phyloP scores from a whole-genome alignment of 2,888 invertebrate species.

The Scaptomyza tumidula region DNA sequence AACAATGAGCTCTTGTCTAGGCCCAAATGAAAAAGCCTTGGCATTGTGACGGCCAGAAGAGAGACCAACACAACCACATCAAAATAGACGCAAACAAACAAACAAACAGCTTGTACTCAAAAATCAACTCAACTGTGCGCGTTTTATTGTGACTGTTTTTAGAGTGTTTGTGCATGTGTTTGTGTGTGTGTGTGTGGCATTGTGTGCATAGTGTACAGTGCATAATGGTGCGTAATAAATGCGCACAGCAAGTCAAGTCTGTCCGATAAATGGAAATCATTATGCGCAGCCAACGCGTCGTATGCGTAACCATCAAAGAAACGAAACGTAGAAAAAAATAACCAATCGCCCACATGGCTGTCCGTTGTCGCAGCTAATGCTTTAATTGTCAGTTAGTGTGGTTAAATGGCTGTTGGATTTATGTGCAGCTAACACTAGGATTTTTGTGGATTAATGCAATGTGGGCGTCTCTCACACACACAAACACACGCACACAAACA shows the following conservation, averaged over 20 bases:
- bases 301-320: constrained; percentile 67
- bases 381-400: constrained; percentile 72
- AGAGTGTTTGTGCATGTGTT: constrained; percentile 4
- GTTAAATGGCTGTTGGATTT: constrained; percentile 71
- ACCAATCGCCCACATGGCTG: constrained; percentile 56
- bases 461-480: constrained; percentile 29
- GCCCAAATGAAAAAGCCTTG: constrained; percentile 57
- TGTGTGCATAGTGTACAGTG: constrained; percentile 36
- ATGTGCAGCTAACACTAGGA: constrained; percentile 22
- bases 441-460: neutral
- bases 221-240: constrained; percentile 73
- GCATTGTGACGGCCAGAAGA: constrained; percentile 67
- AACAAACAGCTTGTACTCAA: constrained; percentile 32
- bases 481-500: neutral
- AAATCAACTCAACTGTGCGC: constrained; percentile 32
- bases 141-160: constrained; percentile 25
- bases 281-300: constrained; percentile 66
- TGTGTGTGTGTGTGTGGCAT: constrained; percentile 18
- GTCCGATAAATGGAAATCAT: constrained; percentile 58
- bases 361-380: constrained; percentile 60
- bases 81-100: constrained; percentile 44
- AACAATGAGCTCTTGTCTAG: constrained; percentile 43
- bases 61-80: constrained; percentile 10
- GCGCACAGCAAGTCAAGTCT: constrained; percentile 57
- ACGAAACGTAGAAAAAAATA: neutral